Evolutionary conservation across 2,113 vertebrate species (phyloP).

Genomic region (Morone saxatilis): DNA sequence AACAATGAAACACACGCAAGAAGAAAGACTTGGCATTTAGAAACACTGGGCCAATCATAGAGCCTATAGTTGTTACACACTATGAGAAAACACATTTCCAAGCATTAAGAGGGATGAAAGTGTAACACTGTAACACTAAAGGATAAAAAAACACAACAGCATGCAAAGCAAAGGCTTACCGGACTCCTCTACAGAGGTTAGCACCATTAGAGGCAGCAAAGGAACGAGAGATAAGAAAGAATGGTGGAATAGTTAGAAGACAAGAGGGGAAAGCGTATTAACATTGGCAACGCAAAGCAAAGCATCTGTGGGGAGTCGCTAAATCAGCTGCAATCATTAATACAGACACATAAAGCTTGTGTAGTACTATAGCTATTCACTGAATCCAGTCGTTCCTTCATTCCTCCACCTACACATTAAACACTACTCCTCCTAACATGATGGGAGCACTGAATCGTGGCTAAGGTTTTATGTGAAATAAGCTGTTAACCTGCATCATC

Average conservation of each 20-base stretch:
- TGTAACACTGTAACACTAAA: neutral
- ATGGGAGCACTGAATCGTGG: neutral
- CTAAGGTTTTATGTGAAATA: conserved; percentile 9
- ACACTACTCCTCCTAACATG: neutral
- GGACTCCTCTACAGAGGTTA: conserved; percentile 93
- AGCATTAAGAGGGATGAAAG: neutral
- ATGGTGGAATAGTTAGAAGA: neutral
- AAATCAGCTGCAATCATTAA: conserved; percentile 8
- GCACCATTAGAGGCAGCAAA: conserved; percentile 62
- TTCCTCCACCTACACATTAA: neutral
- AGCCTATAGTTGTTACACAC: neutral
- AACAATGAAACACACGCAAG: neutral
- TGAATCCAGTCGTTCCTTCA: conserved; percentile 15
- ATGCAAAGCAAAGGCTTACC: conserved; percentile 88
- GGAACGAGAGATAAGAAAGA: conserved; percentile 24
- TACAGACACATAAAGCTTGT: neutral
- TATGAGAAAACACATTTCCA: neutral
- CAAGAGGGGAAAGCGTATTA: conserved; percentile 13
- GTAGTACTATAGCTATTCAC: neutral
- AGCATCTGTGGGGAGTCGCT: neutral
- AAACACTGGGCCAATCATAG: neutral
- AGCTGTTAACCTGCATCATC: conserved; percentile 3
- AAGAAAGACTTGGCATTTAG: neutral
- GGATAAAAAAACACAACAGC: neutral
- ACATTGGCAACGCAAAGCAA: conserved; percentile 28